Percentiles rank a stretch among this genome's conserved stretches.
These are phyloP conservation scores for Cirrhinus mrigala DNA, from an alignment of 2,797 vertebrate species.

Conservation along the genomic window DNA sequence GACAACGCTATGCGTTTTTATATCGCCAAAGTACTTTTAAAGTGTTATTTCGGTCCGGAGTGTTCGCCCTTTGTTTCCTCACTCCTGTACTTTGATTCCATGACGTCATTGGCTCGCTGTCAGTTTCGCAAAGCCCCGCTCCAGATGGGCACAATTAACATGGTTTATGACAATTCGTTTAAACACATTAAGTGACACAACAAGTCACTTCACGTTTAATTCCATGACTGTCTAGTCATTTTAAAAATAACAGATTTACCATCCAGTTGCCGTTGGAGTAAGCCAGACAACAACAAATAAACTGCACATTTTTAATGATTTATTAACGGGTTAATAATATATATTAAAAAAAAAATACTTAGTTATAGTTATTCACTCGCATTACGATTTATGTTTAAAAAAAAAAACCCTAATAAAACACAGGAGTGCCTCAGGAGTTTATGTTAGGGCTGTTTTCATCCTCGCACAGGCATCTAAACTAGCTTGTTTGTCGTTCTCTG, in stretches of 20 bases:
- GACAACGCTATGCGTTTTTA: no score
- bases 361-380: no score
- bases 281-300: not conserved
- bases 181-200: not conserved
- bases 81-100: slow-evolving; percentile 79
- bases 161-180: not conserved
- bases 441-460: not conserved
- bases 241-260: not conserved
- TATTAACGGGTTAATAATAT: not conserved
- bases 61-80: slow-evolving; percentile 76
- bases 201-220: not conserved
- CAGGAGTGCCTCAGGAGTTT: not conserved
- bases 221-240: not conserved
- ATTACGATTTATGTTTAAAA: no score
- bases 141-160: not conserved
- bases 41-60: not conserved
- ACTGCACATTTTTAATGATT: not conserved
- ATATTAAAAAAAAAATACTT: not conserved
- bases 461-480: not conserved
- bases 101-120: slow-evolving; percentile 80
- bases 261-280: not conserved
- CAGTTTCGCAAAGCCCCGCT: slow-evolving; percentile 45
- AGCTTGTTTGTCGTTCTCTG: not conserved
- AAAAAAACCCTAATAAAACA: no score
- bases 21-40: not conserved